Conservation (phyloP, 2,113 vertebrate species). For the Panthera tigris region DNA sequence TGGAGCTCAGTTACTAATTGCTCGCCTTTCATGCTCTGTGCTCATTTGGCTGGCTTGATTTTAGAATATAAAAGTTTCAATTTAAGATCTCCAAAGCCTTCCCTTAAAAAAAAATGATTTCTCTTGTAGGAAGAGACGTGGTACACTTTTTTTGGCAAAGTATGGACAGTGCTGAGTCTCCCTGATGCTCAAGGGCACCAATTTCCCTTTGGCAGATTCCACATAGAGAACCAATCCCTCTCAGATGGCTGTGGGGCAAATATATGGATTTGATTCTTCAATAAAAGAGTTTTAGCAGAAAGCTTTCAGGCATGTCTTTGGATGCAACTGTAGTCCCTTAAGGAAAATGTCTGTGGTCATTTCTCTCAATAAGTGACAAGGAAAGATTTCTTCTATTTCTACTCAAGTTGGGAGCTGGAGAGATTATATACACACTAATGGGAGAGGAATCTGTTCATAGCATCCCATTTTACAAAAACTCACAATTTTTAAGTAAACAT, state of each 20-base stretch:
- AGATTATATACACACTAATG: not conserved
- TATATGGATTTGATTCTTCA: not conserved
- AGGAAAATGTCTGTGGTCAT: not conserved
- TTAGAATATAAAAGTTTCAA: not conserved
- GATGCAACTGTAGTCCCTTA: not conserved
- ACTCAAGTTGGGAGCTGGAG: not conserved
- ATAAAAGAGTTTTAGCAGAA: slow-evolving; percentile 53
- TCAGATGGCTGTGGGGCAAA: not conserved
- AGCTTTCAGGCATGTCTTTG: not conserved
- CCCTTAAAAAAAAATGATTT: not conserved
- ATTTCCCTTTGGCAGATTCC: not conserved
- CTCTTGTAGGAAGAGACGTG: not conserved
- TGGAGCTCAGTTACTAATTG: not conserved
- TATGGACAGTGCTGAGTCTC: not conserved
- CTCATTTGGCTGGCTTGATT: not conserved
- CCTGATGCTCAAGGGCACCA: not conserved
- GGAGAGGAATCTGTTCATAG: not conserved
- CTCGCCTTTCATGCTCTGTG: not conserved
- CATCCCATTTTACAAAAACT: not conserved
- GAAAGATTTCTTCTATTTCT: not conserved
- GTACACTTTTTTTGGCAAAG: not conserved
- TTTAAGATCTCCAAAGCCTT: not conserved
- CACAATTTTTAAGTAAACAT: not conserved
- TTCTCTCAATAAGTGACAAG: not conserved
- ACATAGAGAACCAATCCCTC: not conserved